Conservation (phyloP, 2,797 vertebrate species). For the Chlorospingus flavigularis region DNA sequence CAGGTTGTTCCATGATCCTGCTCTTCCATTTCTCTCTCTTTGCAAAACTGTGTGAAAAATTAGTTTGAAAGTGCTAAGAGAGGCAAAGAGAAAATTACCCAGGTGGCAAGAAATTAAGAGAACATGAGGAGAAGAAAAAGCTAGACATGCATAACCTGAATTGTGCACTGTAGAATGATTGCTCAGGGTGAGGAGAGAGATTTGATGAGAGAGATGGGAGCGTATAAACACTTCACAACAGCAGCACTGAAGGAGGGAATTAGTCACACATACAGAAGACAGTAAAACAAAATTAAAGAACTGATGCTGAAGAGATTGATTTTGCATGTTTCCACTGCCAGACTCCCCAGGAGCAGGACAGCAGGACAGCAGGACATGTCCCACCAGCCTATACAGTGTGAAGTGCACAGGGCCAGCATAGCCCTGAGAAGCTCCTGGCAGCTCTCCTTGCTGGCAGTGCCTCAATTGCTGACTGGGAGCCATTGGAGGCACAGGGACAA, state of each 20-base stretch:
- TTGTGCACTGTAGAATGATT: neutral
- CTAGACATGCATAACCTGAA: neutral
- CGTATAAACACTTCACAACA: neutral
- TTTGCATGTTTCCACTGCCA: neutral
- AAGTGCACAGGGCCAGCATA: fast-evolving
- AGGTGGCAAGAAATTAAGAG: neutral
- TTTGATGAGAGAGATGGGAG: neutral
- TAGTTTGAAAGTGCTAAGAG: neutral
- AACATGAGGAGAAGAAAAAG: neutral
- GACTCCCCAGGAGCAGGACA: neutral
- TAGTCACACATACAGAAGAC: neutral
- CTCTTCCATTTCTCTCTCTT: neutral
- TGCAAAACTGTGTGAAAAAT: neutral
- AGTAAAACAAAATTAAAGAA: neutral
- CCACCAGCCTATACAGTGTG: neutral
- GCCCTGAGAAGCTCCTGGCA: neutral
- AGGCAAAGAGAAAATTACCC: neutral
- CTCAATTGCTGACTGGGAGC: neutral
- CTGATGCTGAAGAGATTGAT: neutral
- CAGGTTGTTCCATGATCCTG: neutral
- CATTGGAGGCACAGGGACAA: neutral
- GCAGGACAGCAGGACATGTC: neutral
- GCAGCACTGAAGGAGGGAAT: neutral
- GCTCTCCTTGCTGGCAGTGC: neutral
- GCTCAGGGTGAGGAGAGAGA: neutral